Evolutionary conservation across 2,797 vertebrate species (phyloP).

Genomic region (Coilia nasus): DNA sequence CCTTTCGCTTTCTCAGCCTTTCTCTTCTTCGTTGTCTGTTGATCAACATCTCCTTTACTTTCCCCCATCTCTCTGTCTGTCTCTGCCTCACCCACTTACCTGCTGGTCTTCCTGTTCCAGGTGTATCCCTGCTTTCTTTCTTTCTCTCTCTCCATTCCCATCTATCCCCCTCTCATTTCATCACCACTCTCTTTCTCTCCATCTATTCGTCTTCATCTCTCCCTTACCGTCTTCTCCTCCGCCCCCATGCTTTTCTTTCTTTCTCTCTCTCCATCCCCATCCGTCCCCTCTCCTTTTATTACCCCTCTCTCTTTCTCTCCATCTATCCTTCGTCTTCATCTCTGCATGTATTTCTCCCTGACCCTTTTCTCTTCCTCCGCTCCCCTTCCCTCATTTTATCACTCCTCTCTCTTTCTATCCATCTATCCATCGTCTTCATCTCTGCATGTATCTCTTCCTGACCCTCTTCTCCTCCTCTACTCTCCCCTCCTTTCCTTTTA

Average conservation of each 20-base stretch:
- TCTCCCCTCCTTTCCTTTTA: not conserved
- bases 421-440: not conserved
- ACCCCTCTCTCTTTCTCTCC: not conserved
- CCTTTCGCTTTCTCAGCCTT: no score
- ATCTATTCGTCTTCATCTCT: no score
- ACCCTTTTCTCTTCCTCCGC: not conserved
- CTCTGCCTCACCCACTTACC: not conserved
- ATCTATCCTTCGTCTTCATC: not conserved
- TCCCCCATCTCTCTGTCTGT: not conserved
- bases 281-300: constrained; percentile 57
- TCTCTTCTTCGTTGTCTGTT: no score
- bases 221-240: no score
- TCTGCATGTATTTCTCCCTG: no score
- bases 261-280: constrained; percentile 43
- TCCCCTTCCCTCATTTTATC: not conserved
- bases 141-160: not conserved
- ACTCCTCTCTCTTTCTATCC: no score
- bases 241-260: not conserved
- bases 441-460: not conserved
- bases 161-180: not conserved
- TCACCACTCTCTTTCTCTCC: no score
- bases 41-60: no score
- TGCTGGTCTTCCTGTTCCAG: not conserved
- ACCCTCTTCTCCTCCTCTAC: not conserved
- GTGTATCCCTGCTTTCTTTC: not conserved